phyloP scores from a whole-genome alignment of 2,113 vertebrate species.

The Sprattus sprattus region DNA sequence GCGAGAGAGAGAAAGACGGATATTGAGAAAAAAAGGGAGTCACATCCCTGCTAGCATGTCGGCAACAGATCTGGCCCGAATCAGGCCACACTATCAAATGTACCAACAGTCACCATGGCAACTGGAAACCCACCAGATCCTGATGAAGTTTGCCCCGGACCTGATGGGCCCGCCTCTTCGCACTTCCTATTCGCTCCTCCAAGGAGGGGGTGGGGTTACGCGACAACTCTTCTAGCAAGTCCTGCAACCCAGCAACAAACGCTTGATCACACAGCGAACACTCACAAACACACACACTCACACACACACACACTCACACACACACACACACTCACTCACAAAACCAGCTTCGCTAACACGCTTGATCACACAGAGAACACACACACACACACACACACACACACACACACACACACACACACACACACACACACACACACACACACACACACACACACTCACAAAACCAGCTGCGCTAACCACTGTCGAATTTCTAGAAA shows the following conservation, averaged over 20 bases:
- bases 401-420: too few species aligned
- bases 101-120: not conserved
- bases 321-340: too few species aligned
- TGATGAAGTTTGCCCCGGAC: constrained; percentile 86
- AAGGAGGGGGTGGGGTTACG: constrained; percentile 73
- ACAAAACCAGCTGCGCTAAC: not conserved
- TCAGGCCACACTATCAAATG: not conserved
- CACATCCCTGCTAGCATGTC: not conserved
- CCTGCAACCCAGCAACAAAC: constrained; percentile 61
- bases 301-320: too few species aligned
- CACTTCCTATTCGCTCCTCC: constrained; percentile 85
- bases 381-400: too few species aligned
- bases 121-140: constrained; percentile 66
- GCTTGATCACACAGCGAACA: not conserved
- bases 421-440: too few species aligned
- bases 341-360: not conserved
- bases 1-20: not conserved
- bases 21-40: not conserved
- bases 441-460: too few species aligned
- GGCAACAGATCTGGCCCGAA: too few species aligned
- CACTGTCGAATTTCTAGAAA: not conserved
- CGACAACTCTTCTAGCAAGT: constrained; percentile 73
- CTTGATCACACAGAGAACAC: too few species aligned
- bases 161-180: constrained; percentile 81
- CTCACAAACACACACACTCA: not conserved